Percentiles rank a stretch among this genome's conserved stretches.
Conservation (phyloP, 1,140 invertebrate genomes). For the Eueides isabella region DNA sequence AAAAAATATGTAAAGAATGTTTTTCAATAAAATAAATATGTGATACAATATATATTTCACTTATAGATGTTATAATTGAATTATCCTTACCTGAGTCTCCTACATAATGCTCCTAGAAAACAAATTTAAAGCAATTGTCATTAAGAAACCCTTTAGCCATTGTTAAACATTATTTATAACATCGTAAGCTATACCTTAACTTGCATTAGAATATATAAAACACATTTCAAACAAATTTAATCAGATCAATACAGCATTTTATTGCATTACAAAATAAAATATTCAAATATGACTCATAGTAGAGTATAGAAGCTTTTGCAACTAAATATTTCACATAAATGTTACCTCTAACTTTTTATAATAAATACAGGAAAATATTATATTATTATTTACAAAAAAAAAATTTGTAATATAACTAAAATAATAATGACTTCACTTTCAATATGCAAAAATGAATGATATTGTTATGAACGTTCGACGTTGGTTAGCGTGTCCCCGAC, state of each 20-base stretch:
- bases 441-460: conserved; percentile 32
- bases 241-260: not conserved
- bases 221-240: too few relatives aligned
- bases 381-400: not conserved
- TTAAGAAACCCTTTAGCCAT: not conserved
- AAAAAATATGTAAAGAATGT: not conserved
- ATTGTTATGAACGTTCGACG: conserved; percentile 27
- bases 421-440: conserved; percentile 31
- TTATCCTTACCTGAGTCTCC: too few relatives aligned
- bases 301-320: not conserved
- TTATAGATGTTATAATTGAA: not conserved
- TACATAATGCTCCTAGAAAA: not conserved
- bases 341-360: not conserved
- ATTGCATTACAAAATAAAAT: not conserved
- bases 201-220: too few relatives aligned
- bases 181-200: too few relatives aligned
- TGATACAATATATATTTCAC: not conserved
- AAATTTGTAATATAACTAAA: not conserved
- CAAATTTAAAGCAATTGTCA: not conserved
- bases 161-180: not conserved
- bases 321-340: not conserved
- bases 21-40: not conserved
- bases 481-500: conserved; percentile 10
- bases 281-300: not conserved
- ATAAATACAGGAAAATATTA: not conserved